Conservation (phyloP, 1,140 invertebrate species). For the Drepana arcuata region DNA sequence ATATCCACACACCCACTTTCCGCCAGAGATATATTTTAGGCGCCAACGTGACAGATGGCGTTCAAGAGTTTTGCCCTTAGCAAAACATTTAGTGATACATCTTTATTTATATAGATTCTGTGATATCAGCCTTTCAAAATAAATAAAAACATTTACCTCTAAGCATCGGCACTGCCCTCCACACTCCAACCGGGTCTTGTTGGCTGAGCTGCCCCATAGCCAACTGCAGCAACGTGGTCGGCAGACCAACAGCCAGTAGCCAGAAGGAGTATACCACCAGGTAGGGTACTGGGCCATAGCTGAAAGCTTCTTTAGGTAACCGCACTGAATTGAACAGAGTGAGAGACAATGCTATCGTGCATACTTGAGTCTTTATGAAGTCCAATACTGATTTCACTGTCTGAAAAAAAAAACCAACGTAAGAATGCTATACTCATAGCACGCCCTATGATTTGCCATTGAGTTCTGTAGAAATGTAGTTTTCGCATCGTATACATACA, state of each 20-base stretch:
- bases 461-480: too few species aligned
- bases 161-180: slow-evolving; percentile 61
- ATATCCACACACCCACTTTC: too few species aligned
- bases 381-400: slow-evolving; percentile 41
- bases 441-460: too few species aligned
- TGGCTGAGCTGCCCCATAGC: slow-evolving; percentile 57
- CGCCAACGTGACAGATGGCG: too few species aligned
- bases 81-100: too few species aligned
- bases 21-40: too few species aligned
- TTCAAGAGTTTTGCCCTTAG: too few species aligned
- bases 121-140: too few species aligned
- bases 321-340: slow-evolving; percentile 50
- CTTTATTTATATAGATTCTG: too few species aligned
- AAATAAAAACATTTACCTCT: slow-evolving; percentile 46
- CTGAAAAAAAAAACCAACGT: slow-evolving; percentile 47
- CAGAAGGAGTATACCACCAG: slow-evolving; percentile 54
- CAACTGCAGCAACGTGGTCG: slow-evolving; percentile 45
- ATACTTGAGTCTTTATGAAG: slow-evolving; percentile 50
- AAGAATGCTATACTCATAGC: too few species aligned
- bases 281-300: slow-evolving; percentile 49
- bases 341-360: slow-evolving; percentile 47
- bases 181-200: slow-evolving; percentile 58
- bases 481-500: too few species aligned
- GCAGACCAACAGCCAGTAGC: slow-evolving; percentile 41
- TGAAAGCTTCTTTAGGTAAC: slow-evolving; percentile 48